Percentiles rank a stretch among this genome's conserved stretches.
These are phyloP conservation scores for Hippocampus guttulatus DNA, from an alignment of 2,113 vertebrate genomes.

Conservation along the genomic window DNA sequence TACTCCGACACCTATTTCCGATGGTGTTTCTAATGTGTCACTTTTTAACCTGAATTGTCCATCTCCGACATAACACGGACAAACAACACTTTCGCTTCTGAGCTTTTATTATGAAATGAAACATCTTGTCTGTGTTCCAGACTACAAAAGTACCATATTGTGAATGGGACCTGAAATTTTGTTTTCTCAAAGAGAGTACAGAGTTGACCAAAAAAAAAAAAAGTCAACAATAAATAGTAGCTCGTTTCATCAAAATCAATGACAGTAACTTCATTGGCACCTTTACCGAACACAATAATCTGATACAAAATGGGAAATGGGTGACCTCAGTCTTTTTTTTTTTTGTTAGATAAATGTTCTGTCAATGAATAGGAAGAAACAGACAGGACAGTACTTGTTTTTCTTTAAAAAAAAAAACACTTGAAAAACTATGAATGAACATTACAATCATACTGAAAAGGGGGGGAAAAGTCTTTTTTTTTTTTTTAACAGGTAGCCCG, in stretches of 20 bases:
- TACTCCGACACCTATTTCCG: constrained; percentile 2
- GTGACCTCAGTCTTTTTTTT: constrained; percentile 5
- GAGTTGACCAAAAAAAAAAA: background rate
- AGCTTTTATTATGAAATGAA: constrained; percentile 4
- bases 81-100: background rate
- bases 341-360: background rate
- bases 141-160: constrained; percentile 1
- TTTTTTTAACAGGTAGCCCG: too few relatives aligned
- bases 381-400: background rate
- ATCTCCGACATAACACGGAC: background rate
- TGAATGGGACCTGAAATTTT: background rate
- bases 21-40: background rate
- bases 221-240: background rate
- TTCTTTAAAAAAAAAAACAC: background rate
- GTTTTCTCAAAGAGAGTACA: background rate
- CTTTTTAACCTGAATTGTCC: background rate
- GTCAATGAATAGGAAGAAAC: background rate
- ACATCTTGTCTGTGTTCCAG: background rate
- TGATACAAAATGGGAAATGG: constrained; percentile 16
- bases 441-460: background rate
- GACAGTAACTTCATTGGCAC: constrained; percentile 14
- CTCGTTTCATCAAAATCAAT: background rate
- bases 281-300: constrained; percentile 31
- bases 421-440: background rate
- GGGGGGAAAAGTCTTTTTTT: background rate